Evolutionary conservation across 2,888 invertebrate species (phyloP).

Genomic region (Tolmerus cingulatus): DNA sequence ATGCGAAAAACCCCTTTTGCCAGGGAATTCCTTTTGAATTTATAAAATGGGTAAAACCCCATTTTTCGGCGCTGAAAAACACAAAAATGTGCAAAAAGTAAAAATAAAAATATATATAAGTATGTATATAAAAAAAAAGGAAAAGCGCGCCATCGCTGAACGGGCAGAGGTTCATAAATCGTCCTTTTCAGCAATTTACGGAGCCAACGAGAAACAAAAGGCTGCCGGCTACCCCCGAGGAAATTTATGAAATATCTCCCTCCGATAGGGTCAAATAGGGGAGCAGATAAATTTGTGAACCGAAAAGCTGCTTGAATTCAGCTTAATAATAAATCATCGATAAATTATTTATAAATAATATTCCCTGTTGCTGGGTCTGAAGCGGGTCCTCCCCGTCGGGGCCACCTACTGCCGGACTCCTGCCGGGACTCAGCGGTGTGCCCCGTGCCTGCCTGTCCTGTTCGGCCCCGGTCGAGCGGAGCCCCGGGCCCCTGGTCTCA

Average conservation of each 20-base stretch:
- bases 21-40: conserved; percentile 10
- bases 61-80: not conserved
- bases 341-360: conserved; percentile 40
- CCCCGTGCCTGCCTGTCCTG: not conserved
- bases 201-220: conserved; percentile 21
- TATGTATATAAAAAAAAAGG: not conserved
- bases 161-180: conserved; percentile 8
- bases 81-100: not conserved
- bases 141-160: not conserved
- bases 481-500: not conserved
- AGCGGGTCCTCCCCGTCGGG: not conserved
- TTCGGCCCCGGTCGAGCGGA: not conserved
- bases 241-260: conserved; percentile 30
- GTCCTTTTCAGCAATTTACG: conserved; percentile 32
- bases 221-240: not conserved
- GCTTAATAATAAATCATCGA: conserved; percentile 39
- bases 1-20: conserved; percentile 1
- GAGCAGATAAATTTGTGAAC: conserved; percentile 28
- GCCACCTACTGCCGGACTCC: not conserved
- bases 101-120: not conserved
- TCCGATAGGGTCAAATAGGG: conserved; percentile 20
- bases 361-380: conserved; percentile 13
- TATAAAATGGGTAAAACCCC: conserved; percentile 20
- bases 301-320: conserved; percentile 31
- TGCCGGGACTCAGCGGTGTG: not conserved